A percentile compares a stretch with the other conserved stretches of the same genome.
Evolutionary conservation across 2,888 invertebrate species (phyloP).

Genomic region (Sepioteuthis lessoniana): DNA sequence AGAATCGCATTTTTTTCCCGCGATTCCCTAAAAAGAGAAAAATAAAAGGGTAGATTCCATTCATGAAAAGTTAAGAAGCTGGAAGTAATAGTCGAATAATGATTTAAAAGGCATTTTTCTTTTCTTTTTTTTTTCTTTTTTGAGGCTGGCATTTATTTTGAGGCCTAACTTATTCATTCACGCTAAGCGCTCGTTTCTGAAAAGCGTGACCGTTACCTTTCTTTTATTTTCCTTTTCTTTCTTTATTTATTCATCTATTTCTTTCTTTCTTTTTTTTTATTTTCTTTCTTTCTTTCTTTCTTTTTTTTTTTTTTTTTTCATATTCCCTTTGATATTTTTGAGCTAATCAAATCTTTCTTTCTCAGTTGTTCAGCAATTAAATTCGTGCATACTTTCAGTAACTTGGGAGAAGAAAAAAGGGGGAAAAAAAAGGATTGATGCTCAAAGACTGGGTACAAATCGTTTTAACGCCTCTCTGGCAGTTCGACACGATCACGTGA

Average conservation of each 20-base stretch:
- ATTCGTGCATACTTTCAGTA: background rate
- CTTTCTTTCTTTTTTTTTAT: too few relatives aligned
- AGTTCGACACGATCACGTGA: background rate
- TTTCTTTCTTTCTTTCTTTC: background rate
- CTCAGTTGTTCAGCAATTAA: background rate
- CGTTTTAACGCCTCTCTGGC: background rate
- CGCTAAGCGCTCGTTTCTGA: background rate
- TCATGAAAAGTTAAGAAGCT: background rate
- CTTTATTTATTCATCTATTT: too few relatives aligned
- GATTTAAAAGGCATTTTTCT: background rate
- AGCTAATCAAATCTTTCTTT: background rate
- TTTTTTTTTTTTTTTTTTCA: background rate
- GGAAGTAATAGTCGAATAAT: background rate
- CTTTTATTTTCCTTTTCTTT: too few relatives aligned
- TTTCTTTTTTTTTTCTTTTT: background rate
- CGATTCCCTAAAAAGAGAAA: background rate
- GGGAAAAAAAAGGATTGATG: background rate
- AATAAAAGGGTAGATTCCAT: background rate
- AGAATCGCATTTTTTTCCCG: background rate
- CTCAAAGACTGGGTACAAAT: background rate
- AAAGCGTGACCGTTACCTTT: conserved; percentile 12
- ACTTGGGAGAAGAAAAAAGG: background rate
- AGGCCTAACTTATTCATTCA: background rate
- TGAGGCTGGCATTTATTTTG: too few relatives aligned
- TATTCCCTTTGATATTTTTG: background rate